Evolutionary conservation across 2,888 invertebrate species (phyloP).

Genomic region (Chironomus tentans): DNA sequence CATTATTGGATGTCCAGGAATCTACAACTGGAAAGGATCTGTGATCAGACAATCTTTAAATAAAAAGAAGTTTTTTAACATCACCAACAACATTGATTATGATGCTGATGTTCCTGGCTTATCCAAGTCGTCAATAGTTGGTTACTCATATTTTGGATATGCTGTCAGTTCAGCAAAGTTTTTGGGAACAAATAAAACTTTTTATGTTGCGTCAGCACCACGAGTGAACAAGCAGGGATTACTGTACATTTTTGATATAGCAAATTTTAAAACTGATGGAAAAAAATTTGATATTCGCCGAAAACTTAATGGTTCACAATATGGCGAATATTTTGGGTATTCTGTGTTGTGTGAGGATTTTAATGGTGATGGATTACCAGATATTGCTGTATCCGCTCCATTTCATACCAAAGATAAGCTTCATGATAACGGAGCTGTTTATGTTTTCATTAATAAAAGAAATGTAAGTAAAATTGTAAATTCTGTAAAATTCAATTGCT

Average conservation of each 20-base stretch:
- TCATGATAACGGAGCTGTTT: constrained; percentile 42
- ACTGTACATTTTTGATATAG: constrained; percentile 29
- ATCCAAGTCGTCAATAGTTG: constrained; percentile 32
- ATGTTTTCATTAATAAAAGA: constrained; percentile 41
- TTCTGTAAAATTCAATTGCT: too few species aligned
- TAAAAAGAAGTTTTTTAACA: constrained; percentile 2
- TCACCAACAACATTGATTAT: constrained; percentile 31
- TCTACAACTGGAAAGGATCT: constrained; percentile 40
- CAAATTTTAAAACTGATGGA: neutral
- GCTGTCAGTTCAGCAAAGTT: constrained; percentile 38
- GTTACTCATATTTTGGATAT: constrained; percentile 42
- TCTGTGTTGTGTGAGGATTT: constrained; percentile 52
- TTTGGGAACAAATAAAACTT: constrained; percentile 35
- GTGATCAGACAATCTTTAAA: constrained; percentile 34
- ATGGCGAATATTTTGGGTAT: constrained; percentile 59
- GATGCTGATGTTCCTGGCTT: constrained; percentile 37
- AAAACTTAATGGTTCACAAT: constrained; percentile 43
- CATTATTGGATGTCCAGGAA: constrained; percentile 41
- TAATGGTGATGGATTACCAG: constrained; percentile 52
- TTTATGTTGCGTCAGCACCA: constrained; percentile 41
- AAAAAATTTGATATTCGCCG: constrained; percentile 34
- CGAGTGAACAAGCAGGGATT: constrained; percentile 40
- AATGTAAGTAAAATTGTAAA: too few species aligned
- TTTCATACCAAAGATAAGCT: constrained; percentile 35
- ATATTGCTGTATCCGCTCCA: constrained; percentile 58